phyloP scores from a whole-genome alignment of 2,888 invertebrate genomes.

The Ochlodes sylvanus region DNA sequence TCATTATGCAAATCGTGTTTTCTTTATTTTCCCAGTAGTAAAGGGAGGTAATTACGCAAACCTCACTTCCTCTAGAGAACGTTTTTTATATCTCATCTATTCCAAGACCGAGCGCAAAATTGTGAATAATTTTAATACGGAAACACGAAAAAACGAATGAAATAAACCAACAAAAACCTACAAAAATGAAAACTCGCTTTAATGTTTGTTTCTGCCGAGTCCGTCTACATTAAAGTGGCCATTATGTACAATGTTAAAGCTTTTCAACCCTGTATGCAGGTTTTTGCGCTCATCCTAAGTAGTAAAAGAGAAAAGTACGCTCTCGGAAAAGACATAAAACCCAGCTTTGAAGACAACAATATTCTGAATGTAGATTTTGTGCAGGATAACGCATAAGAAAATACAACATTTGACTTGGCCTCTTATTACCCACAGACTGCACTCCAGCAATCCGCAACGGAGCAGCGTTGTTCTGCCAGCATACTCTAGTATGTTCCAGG shows the following conservation, averaged over 20 bases:
- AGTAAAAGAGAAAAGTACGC: slow-evolving; percentile 12
- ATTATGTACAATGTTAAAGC: slow-evolving; percentile 27
- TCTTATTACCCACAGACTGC: no score
- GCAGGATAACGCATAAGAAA: neutral
- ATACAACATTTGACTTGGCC: no score
- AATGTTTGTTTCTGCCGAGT: slow-evolving; percentile 10
- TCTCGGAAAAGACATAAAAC: slow-evolving; percentile 13
- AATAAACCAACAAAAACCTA: neutral
- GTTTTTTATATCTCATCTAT: neutral
- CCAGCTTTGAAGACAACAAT: neutral
- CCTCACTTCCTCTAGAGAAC: neutral
- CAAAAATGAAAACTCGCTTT: slow-evolving; percentile 15
- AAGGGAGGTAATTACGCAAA: neutral
- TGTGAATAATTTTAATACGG: neutral
- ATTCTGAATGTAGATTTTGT: slow-evolving; percentile 7
- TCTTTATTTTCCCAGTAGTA: no score
- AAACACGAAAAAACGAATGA: neutral
- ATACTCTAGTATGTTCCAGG: no score
- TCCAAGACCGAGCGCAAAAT: neutral
- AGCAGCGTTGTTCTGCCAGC: no score
- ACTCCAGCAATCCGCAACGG: no score
- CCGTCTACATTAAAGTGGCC: slow-evolving; percentile 25
- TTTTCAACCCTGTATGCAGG: slow-evolving; percentile 26
- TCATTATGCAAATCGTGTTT: no score
- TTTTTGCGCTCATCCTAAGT: slow-evolving; percentile 16